Percentiles rank a stretch among this genome's conserved stretches.
phyloP scores from a whole-genome alignment of 1,140 invertebrate species.

The Brachionus plicatilis region DNA sequence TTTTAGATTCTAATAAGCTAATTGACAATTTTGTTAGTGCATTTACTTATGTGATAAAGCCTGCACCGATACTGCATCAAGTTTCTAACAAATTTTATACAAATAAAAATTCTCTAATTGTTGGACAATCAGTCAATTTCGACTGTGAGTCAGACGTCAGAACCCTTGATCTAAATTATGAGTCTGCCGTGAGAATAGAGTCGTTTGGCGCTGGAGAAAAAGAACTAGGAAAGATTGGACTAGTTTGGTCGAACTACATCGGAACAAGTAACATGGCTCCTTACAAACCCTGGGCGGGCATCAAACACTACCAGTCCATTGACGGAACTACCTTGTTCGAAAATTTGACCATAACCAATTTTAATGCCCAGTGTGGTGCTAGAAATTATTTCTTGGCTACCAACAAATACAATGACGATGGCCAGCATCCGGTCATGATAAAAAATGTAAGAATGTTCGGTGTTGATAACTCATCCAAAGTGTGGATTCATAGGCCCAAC shows the following conservation, averaged over 20 bases:
- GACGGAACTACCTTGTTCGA: neutral
- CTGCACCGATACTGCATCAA: neutral
- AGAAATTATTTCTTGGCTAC: neutral
- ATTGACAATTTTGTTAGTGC: neutral
- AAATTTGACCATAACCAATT: constrained; percentile 22
- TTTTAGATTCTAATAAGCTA: neutral
- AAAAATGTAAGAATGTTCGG: neutral
- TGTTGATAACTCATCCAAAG: constrained; percentile 5
- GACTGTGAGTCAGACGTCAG: neutral
- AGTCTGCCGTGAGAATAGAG: neutral
- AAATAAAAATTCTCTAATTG: neutral
- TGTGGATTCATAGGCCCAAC: constrained; percentile 28
- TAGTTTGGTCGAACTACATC: constrained; percentile 44
- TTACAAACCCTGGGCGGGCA: constrained; percentile 43
- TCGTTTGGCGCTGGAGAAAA: neutral
- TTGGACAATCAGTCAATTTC: neutral
- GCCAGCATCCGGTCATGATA: constrained; percentile 13
- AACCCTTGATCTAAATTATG: neutral
- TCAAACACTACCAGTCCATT: neutral
- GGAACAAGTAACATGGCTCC: constrained; percentile 45
- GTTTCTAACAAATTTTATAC: neutral
- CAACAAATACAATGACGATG: constrained; percentile 25
- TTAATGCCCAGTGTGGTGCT: neutral
- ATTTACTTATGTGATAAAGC: neutral
- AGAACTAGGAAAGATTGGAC: constrained; percentile 40